phyloP scores from a whole-genome alignment of 1,140 invertebrate genomes.

The Tetragnatha versicolor region DNA sequence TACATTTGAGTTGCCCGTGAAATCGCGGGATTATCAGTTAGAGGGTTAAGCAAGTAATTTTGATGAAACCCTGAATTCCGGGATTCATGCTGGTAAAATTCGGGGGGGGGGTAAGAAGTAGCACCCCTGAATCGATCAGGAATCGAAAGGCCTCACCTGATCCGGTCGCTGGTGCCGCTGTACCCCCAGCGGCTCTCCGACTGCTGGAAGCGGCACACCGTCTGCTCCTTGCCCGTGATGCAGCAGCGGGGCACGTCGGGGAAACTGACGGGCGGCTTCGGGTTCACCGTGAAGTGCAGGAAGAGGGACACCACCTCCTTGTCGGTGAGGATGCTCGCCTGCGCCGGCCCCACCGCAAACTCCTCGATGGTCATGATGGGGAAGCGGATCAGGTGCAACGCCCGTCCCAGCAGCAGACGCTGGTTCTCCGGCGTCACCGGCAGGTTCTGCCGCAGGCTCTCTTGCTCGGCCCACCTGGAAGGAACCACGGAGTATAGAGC shows the following conservation, averaged over 20 bases:
- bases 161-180: constrained; percentile 83
- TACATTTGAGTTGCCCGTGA: no score
- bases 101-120: no score
- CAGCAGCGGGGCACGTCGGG: constrained; percentile 79
- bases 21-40: no score
- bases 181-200: constrained; percentile 87
- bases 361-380: constrained; percentile 88
- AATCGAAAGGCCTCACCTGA: constrained; percentile 71
- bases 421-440: constrained; percentile 76
- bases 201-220: constrained; percentile 80
- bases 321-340: constrained; percentile 78
- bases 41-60: no score
- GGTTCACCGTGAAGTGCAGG: constrained; percentile 81
- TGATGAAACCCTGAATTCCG: no score
- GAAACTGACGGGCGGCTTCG: constrained; percentile 77
- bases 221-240: constrained; percentile 83
- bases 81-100: no score
- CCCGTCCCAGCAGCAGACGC: constrained; percentile 72
- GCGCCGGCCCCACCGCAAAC: constrained; percentile 82
- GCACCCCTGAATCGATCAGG: no score
- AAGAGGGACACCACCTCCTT: constrained; percentile 80
- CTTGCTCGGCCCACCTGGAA: constrained; percentile 79
- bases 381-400: constrained; percentile 79
- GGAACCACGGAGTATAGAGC: no score
- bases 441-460: constrained; percentile 75